Conservation (phyloP, 2,113 vertebrate species). For the Hydrochoerus hydrochaeris region DNA sequence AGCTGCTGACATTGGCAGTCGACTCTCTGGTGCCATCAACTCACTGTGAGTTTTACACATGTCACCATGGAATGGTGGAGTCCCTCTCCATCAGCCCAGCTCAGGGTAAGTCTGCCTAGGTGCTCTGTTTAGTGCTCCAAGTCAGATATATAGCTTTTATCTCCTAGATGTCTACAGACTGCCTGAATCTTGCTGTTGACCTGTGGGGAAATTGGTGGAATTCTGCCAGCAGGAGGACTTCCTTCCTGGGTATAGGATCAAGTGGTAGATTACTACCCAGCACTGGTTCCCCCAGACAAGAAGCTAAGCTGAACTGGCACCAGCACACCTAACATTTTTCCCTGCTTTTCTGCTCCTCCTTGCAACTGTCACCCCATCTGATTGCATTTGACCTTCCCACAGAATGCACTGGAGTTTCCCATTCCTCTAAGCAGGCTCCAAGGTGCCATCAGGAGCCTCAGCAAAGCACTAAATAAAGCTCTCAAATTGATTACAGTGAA, state of each 20-base stretch:
- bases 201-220: not conserved
- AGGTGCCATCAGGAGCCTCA: not conserved
- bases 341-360: not conserved
- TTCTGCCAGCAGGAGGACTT: not conserved
- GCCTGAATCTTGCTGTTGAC: not conserved
- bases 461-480: not conserved
- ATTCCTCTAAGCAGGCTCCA: too few species aligned
- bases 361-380: not conserved
- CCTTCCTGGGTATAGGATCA: not conserved
- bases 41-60: not conserved
- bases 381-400: not conserved
- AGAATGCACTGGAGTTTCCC: not conserved
- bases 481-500: not conserved
- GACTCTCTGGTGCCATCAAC: not conserved
- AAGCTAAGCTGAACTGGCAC: not conserved
- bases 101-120: too few species aligned
- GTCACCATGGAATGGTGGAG: too few species aligned
- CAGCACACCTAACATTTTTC: not conserved
- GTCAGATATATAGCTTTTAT: not conserved
- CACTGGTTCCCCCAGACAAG: not conserved
- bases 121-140: not conserved
- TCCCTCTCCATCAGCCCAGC: not conserved
- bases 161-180: not conserved
- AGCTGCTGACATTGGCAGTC: accelerated
- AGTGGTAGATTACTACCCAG: not conserved